phyloP scores from a whole-genome alignment of 2,113 vertebrate genomes.

The Trachemys scripta region DNA sequence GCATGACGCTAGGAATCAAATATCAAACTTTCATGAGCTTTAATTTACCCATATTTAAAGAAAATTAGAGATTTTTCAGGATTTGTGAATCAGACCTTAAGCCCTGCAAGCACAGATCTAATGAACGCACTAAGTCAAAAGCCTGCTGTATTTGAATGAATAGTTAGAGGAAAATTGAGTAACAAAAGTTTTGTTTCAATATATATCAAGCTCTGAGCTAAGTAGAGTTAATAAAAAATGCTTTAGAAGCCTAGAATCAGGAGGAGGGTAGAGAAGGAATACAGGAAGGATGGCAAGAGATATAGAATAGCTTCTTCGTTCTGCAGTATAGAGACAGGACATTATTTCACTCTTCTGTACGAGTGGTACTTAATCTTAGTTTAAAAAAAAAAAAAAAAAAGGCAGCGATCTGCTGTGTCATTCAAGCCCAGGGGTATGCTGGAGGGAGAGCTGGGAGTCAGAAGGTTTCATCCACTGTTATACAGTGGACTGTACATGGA shows the following conservation, averaged over 20 bases:
- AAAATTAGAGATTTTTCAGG: conserved; percentile 43
- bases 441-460: too few relatives aligned
- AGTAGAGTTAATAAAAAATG: rapidly evolving
- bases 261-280: background rate
- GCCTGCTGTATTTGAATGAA: conserved; percentile 63
- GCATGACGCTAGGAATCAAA: background rate
- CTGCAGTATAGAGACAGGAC: background rate
- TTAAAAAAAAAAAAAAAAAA: background rate
- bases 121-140: conserved; percentile 39
- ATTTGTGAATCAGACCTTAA: conserved; percentile 53
- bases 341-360: rapidly evolving
- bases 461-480: too few relatives aligned
- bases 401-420: too few relatives aligned
- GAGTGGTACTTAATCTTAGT: background rate
- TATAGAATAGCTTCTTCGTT: background rate
- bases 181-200: background rate
- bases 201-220: rapidly evolving
- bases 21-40: background rate
- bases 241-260: background rate
- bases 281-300: background rate
- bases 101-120: background rate
- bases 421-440: too few relatives aligned
- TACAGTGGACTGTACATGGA: too few relatives aligned
- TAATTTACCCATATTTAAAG: background rate
- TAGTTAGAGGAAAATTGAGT: conserved; percentile 65